A percentile compares a stretch with the other conserved stretches of the same genome.
Evolutionary conservation across 2,113 vertebrate species (phyloP).

Genomic region (Columba janthina): DNA sequence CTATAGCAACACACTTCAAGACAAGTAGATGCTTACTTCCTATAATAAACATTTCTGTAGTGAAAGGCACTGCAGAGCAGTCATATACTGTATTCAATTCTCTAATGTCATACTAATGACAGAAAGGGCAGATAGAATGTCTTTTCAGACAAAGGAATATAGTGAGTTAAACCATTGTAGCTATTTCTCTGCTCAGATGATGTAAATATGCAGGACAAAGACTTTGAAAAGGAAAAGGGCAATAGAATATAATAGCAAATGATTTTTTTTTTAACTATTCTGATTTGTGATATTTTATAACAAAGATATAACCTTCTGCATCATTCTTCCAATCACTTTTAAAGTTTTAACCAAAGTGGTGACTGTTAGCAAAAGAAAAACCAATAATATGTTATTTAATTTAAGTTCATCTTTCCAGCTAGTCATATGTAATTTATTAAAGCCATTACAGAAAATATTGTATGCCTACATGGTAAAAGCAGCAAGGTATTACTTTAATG

Average conservation of each 20-base stretch:
- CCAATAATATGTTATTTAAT: not conserved
- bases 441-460: not conserved
- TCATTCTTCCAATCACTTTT: not conserved
- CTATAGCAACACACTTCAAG: not conserved
- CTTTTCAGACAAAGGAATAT: not conserved
- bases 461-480: not conserved
- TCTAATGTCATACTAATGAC: not conserved
- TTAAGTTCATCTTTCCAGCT: not conserved
- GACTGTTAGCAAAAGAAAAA: conserved; percentile 9
- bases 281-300: not conserved
- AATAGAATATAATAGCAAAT: not conserved
- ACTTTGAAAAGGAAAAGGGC: not conserved
- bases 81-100: not conserved
- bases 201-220: not conserved
- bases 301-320: not conserved
- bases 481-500: not conserved
- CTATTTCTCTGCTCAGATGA: not conserved
- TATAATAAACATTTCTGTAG: not conserved
- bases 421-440: conserved; percentile 12
- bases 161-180: not conserved
- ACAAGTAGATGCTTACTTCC: not conserved
- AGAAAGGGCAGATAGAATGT: not conserved
- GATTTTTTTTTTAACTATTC: not conserved
- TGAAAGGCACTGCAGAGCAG: not conserved
- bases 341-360: not conserved